Evolutionary conservation across 2,113 vertebrate species (phyloP).

Genomic region (Oceanites oceanicus): DNA sequence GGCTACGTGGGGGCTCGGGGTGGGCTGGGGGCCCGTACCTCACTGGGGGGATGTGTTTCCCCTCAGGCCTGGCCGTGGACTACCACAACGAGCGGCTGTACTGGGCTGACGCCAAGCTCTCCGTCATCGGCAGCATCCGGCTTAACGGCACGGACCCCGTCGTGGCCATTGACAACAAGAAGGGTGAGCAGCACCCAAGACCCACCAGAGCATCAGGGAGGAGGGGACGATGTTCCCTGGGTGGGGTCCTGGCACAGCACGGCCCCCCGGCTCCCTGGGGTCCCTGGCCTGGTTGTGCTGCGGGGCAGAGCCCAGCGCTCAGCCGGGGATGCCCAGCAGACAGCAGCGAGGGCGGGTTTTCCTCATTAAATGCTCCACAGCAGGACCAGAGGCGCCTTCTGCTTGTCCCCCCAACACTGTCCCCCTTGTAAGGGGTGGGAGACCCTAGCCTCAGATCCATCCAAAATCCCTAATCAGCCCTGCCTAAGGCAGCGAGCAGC

Average conservation of each 20-base stretch:
- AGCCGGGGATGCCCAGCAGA: neutral
- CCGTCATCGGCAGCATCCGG: constrained; percentile 91
- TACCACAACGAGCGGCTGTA: constrained; percentile 96
- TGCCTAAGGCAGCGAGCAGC: neutral
- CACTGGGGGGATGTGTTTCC: neutral
- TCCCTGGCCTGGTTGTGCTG: neutral
- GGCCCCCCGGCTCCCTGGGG: neutral
- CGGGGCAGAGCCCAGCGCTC: no score
- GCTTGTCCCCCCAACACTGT: neutral
- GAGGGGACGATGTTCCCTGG: fast-evolving
- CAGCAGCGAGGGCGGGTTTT: fast-evolving
- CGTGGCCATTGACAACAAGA: constrained; percentile 87
- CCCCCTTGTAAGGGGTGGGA: neutral
- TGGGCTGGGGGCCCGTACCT: neutral
- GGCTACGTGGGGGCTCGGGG: fast-evolving
- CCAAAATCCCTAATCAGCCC: neutral
- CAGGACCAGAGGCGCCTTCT: neutral
- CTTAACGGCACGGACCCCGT: constrained; percentile 92
- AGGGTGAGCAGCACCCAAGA: constrained; percentile 68
- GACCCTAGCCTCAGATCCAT: neutral
- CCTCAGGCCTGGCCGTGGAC: constrained; percentile 90
- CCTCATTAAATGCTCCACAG: neutral
- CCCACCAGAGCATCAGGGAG: fast-evolving
- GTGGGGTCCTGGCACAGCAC: neutral
- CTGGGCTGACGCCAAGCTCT: constrained; percentile 95